Evolutionary conservation across 2,113 vertebrate species (phyloP).

Genomic region (Salminus brasiliensis): DNA sequence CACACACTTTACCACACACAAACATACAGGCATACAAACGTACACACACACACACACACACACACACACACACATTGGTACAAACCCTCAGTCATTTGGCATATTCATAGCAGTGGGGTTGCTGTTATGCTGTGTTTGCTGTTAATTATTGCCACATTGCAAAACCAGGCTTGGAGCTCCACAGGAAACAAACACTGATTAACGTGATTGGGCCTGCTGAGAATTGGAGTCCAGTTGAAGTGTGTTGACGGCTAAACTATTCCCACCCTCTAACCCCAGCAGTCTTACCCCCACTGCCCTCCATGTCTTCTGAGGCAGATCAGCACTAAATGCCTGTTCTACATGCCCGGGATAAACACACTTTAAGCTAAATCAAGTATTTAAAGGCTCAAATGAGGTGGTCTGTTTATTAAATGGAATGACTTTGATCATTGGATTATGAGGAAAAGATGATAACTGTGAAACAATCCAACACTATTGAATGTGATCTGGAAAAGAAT

Average conservation of each 20-base stretch:
- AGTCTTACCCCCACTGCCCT: conserved; percentile 35
- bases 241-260: conserved; percentile 49
- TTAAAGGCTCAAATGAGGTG: not conserved
- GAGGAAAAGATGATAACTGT: not conserved
- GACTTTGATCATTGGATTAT: conserved; percentile 18
- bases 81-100: conserved; percentile 37
- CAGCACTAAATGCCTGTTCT: conserved; percentile 43
- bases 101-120: conserved; percentile 55
- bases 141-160: conserved; percentile 74
- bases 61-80: not conserved
- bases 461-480: not conserved
- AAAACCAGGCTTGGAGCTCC: conserved; percentile 57
- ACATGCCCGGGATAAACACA: conserved; percentile 29
- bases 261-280: conserved; percentile 49
- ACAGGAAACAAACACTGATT: conserved; percentile 73
- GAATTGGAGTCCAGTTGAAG: conserved; percentile 50
- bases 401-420: not conserved
- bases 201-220: conserved; percentile 62
- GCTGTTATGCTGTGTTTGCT: conserved; percentile 60
- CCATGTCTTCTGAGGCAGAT: conserved; percentile 28
- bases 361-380: conserved; percentile 18
- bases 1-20: not conserved
- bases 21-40: not conserved
- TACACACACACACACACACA: not conserved
- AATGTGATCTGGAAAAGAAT: too few relatives aligned